Evolutionary conservation across 2,888 invertebrate species (phyloP).

Genomic region (Macrosoma leucophasiata): DNA sequence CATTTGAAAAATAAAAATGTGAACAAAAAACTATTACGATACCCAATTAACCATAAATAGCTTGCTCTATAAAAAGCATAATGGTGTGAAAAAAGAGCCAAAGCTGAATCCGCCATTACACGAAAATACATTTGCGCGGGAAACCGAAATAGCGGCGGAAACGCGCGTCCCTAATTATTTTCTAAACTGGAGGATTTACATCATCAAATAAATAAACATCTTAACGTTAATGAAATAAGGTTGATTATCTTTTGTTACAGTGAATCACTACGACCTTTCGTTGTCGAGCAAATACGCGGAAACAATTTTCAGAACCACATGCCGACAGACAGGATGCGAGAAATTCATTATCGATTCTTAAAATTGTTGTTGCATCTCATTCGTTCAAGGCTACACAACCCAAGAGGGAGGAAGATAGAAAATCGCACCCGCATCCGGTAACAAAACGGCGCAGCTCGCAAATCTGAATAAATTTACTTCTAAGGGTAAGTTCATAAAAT

Average conservation of each 20-base stretch:
- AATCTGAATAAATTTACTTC: constrained; percentile 25
- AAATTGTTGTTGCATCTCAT: constrained; percentile 39
- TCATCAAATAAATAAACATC: constrained; percentile 13
- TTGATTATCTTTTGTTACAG: constrained; percentile 13
- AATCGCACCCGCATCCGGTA: constrained; percentile 42
- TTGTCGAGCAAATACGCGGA: constrained; percentile 38
- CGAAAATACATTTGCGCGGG: constrained; percentile 58
- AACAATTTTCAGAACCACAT: constrained; percentile 68
- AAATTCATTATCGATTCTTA: constrained; percentile 65
- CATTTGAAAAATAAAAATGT: too few relatives aligned
- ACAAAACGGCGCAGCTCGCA: constrained; percentile 42
- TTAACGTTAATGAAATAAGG: constrained; percentile 10
- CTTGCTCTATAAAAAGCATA: too few relatives aligned
- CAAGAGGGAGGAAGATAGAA: constrained; percentile 30
- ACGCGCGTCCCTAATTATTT: constrained; percentile 55
- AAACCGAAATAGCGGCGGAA: constrained; percentile 59
- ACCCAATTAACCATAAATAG: too few relatives aligned
- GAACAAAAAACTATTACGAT: too few relatives aligned
- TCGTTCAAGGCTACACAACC: constrained; percentile 18
- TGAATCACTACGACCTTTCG: constrained; percentile 28
- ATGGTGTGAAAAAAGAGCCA: too few relatives aligned
- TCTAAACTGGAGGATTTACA: constrained; percentile 16
- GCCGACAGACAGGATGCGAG: constrained; percentile 68
- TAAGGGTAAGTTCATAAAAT: not conserved
- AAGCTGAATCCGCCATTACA: constrained; percentile 43